Evolutionary conservation across 2,113 vertebrate species (phyloP).

Genomic region (Egretta garzetta): DNA sequence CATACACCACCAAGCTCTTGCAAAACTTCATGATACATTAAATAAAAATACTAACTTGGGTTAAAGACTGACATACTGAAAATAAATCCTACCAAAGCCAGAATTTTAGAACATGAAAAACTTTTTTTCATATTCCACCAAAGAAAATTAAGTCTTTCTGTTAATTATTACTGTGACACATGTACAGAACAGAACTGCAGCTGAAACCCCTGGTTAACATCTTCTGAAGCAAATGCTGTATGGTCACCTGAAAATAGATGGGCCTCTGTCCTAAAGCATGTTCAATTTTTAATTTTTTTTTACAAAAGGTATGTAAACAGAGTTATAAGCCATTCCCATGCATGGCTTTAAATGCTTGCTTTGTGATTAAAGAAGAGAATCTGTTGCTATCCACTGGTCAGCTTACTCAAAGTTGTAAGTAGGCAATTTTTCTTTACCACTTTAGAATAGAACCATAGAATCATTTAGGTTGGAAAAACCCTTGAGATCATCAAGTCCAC

Average conservation of each 20-base stretch:
- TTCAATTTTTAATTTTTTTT: not conserved
- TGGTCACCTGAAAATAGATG: not conserved
- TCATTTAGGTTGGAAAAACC: no score
- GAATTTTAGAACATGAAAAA: not conserved
- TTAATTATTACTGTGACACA: not conserved
- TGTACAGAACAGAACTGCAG: not conserved
- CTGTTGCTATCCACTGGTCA: not conserved
- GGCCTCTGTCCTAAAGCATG: not conserved
- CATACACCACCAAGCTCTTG: not conserved
- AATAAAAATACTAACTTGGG: not conserved
- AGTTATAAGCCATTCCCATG: not conserved
- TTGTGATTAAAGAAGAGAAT: not conserved
- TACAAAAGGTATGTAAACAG: not conserved
- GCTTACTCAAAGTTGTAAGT: not conserved
- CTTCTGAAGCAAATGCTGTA: not conserved
- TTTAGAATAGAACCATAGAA: not conserved
- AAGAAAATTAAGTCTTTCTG: not conserved
- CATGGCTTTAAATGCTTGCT: not conserved
- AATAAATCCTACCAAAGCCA: not conserved
- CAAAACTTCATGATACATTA: not conserved
- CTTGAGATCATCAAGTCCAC: no score
- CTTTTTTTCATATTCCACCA: not conserved
- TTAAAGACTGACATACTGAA: not conserved
- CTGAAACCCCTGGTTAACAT: not conserved
- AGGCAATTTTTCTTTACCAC: not conserved